A percentile compares a stretch with the other conserved stretches of the same genome.
These are phyloP conservation scores for Spodoptera litura DNA, from an alignment of 1,140 invertebrate species.

Conservation along the genomic window DNA sequence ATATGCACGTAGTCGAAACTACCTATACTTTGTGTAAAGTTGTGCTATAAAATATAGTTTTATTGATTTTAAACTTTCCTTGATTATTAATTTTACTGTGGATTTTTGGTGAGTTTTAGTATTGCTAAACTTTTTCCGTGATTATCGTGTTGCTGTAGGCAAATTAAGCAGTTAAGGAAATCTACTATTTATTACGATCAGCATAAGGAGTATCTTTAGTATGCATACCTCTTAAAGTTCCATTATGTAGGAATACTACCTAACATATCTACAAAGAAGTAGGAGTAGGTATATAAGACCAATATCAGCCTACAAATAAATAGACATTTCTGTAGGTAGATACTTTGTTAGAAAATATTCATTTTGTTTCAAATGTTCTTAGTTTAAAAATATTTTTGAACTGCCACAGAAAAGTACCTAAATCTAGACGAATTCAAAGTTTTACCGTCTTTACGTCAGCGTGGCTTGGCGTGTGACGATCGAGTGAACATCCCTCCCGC, in stretches of 20 bases:
- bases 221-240: no score
- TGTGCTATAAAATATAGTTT: slow-evolving; percentile 9
- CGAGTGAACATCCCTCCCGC: slow-evolving; percentile 54
- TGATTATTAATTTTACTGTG: background rate
- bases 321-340: no score
- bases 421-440: slow-evolving; percentile 68
- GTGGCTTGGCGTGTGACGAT: slow-evolving; percentile 50
- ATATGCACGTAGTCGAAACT: slow-evolving; percentile 24
- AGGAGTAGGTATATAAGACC: no score
- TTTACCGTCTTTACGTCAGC: slow-evolving; percentile 59
- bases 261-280: no score
- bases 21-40: slow-evolving; percentile 17
- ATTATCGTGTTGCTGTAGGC: no score
- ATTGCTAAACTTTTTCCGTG: background rate
- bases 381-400: slow-evolving; percentile 51
- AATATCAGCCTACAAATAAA: no score
- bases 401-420: slow-evolving; percentile 71
- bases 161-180: background rate
- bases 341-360: no score
- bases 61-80: background rate
- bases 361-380: background rate
- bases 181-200: no score
- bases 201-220: no score
- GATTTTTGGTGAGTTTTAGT: background rate
- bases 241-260: no score